Evolutionary conservation across 92 coral and sea anemone species (phyloP).

Genomic region (Porites cylindrica): DNA sequence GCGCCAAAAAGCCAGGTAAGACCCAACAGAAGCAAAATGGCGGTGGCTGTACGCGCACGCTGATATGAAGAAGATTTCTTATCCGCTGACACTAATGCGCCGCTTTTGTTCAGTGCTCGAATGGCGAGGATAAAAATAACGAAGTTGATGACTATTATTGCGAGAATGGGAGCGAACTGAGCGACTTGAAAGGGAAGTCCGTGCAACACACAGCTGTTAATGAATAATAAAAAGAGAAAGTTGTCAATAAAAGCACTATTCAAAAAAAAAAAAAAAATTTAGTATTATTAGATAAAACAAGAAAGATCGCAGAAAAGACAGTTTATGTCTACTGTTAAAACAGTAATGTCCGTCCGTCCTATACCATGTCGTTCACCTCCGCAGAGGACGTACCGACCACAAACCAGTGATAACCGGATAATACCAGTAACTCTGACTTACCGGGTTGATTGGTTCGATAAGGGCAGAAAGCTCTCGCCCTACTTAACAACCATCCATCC

Average conservation of each 20-base stretch:
- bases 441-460: background rate
- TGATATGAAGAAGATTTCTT: conserved; percentile 76
- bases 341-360: too few species aligned
- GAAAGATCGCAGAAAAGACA: too few species aligned
- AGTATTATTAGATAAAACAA: too few species aligned
- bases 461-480: too few species aligned
- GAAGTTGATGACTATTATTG: conserved; percentile 63
- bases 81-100: conserved; percentile 82
- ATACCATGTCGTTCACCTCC: too few species aligned
- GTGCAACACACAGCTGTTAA: conserved; percentile 76
- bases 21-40: conserved; percentile 86
- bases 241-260: background rate
- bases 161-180: conserved; percentile 80
- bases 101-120: conserved; percentile 68
- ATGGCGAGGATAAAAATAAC: conserved; percentile 74
- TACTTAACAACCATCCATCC: background rate
- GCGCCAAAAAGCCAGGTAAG: conserved; percentile 96
- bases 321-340: too few species aligned
- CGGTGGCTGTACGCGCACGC: conserved; percentile 81
- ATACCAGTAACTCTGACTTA: background rate
- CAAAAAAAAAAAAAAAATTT: background rate
- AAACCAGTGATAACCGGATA: background rate
- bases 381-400: too few species aligned
- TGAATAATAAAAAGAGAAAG: background rate
- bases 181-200: conserved; percentile 71